These are phyloP conservation scores for Mohoua ochrocephala DNA, from an alignment of 2,113 vertebrate genomes.

Conservation along the genomic window DNA sequence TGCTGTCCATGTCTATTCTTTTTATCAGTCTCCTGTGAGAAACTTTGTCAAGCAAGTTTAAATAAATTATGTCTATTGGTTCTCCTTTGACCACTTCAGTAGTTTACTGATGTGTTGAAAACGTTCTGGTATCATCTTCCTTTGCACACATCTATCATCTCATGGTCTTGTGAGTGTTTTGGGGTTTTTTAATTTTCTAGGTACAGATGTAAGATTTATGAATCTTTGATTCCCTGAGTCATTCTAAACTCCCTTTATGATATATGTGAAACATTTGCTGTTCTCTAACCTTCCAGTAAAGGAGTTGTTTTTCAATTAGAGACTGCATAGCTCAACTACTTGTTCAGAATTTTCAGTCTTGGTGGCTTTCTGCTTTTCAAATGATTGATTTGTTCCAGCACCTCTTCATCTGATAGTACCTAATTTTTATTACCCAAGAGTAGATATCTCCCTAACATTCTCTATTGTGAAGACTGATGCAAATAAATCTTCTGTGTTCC, in stretches of 20 bases:
- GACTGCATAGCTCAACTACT: not conserved
- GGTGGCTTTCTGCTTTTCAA: conserved; percentile 15
- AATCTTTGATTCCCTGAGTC: not conserved
- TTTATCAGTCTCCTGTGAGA: not conserved
- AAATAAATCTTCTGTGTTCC: conserved; percentile 40
- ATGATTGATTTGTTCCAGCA: conserved; percentile 51
- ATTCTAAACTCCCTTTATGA: not conserved
- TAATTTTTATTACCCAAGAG: conserved; percentile 45
- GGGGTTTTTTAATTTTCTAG: not conserved
- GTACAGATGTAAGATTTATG: not conserved
- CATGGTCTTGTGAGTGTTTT: not conserved
- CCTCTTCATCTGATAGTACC: conserved; percentile 40
- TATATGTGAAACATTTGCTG: not conserved
- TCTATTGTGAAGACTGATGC: not conserved
- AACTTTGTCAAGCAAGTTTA: not conserved
- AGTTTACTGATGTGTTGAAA: not conserved
- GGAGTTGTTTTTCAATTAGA: conserved; percentile 25
- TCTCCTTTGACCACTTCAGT: not conserved
- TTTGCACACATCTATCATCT: not conserved
- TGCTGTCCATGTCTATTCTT: not conserved
- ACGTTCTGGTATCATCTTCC: not conserved
- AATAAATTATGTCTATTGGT: not conserved
- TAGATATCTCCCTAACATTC: not conserved
- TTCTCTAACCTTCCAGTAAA: not conserved
- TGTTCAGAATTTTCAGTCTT: not conserved